A percentile compares a stretch with the other conserved stretches of the same genome.
Evolutionary conservation across 2,113 vertebrate species (phyloP).

Genomic region (Pelvicachromis taeniatus): DNA sequence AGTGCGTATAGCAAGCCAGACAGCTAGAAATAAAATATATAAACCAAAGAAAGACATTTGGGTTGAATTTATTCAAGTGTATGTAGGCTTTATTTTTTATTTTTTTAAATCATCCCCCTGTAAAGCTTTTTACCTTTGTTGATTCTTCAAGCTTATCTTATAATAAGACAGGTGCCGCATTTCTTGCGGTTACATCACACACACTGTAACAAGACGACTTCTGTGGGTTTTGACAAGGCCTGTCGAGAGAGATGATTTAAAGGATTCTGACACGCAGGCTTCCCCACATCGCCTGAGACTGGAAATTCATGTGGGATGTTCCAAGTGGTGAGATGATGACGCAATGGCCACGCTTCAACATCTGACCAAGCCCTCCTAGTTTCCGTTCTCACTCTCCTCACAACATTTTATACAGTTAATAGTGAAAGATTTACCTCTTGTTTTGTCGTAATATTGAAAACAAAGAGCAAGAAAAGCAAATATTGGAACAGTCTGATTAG

Average conservation of each 20-base stretch:
- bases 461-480: not conserved
- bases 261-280: not conserved
- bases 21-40: not conserved
- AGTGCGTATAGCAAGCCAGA: not conserved
- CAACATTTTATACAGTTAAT: not conserved
- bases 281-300: not conserved
- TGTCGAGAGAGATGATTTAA: not conserved
- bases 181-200: slow-evolving; percentile 18
- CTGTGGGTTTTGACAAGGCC: not conserved
- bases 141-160: not conserved
- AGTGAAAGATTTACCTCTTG: not conserved
- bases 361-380: not conserved
- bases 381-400: not conserved
- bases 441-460: not conserved
- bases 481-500: not conserved
- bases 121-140: not conserved
- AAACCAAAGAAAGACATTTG: not conserved
- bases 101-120: not conserved
- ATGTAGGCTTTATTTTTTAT: not conserved
- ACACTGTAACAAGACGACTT: not conserved
- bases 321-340: not conserved
- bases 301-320: not conserved
- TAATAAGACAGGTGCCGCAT: slow-evolving; percentile 11
- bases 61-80: not conserved
- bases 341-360: not conserved